Evolutionary conservation across 2,113 vertebrate species (phyloP).

Genomic region (Carlito syrichta): DNA sequence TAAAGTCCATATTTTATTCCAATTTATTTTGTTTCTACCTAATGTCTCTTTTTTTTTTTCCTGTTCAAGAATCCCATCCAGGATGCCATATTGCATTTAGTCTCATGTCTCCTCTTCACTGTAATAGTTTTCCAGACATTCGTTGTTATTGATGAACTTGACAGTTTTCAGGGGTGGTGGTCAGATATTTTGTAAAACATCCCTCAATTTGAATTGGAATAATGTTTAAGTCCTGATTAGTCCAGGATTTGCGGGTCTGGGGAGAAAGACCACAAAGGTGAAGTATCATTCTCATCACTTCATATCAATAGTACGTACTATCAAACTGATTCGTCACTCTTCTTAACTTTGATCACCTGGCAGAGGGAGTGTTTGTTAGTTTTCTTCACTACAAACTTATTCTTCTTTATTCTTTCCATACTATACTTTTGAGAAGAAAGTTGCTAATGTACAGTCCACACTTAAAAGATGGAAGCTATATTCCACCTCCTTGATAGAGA

Average conservation of each 20-base stretch:
- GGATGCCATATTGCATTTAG: background rate
- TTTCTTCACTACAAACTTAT: background rate
- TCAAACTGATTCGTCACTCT: background rate
- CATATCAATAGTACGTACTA: background rate
- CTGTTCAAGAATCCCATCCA: background rate
- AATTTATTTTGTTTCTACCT: background rate
- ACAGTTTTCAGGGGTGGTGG: background rate
- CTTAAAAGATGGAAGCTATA: background rate
- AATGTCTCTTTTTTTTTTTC: background rate
- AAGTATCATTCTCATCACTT: background rate
- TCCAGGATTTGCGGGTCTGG: background rate
- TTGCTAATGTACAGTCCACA: background rate
- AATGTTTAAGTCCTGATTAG: background rate
- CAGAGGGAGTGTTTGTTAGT: background rate
- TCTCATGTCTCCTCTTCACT: background rate
- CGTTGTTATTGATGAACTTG: background rate
- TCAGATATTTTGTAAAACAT: background rate
- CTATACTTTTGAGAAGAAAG: background rate
- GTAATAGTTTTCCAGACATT: background rate
- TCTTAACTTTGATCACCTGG: background rate
- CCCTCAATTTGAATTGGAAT: background rate
- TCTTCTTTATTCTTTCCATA: background rate
- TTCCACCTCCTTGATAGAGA: background rate
- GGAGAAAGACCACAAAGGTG: background rate
- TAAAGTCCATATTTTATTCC: background rate